These are phyloP conservation scores for Erithacus rubecula DNA, from an alignment of 2,797 vertebrate genomes.

Conservation along the genomic window DNA sequence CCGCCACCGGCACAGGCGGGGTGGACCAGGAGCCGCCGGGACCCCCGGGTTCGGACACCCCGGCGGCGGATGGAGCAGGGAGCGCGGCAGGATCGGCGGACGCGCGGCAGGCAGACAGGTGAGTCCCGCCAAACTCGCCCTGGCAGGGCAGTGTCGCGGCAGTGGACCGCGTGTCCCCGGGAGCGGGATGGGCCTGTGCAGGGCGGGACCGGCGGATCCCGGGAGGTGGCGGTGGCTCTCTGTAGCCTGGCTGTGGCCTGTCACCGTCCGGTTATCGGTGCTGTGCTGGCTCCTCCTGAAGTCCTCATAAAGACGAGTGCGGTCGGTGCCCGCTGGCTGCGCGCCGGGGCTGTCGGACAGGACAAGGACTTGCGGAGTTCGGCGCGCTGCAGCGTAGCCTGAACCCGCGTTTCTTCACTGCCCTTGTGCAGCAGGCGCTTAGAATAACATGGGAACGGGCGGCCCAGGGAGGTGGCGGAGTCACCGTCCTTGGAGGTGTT, in stretches of 20 bases:
- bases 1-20: not conserved
- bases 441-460: not conserved
- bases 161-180: too few relatives aligned
- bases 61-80: not conserved
- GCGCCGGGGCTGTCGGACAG: accelerated
- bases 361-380: accelerated
- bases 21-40: not conserved
- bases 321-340: accelerated
- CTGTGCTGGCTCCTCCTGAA: too few relatives aligned
- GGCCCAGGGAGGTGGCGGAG: not conserved
- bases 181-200: too few relatives aligned
- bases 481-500: not conserved
- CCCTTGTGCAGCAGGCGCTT: not conserved
- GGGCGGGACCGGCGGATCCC: not conserved
- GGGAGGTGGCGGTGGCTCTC: not conserved
- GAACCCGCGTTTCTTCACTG: not conserved
- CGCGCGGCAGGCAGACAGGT: not conserved
- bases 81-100: not conserved
- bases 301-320: accelerated
- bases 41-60: not conserved
- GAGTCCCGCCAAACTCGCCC: not conserved
- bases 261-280: too few relatives aligned
- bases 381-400: not conserved
- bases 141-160: too few relatives aligned
- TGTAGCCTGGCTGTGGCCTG: accelerated